Percentiles rank a stretch among this genome's conserved stretches.
Evolutionary conservation across 2,888 invertebrate genomes (phyloP).

Genomic region (Drosophila trichaetosa): DNA sequence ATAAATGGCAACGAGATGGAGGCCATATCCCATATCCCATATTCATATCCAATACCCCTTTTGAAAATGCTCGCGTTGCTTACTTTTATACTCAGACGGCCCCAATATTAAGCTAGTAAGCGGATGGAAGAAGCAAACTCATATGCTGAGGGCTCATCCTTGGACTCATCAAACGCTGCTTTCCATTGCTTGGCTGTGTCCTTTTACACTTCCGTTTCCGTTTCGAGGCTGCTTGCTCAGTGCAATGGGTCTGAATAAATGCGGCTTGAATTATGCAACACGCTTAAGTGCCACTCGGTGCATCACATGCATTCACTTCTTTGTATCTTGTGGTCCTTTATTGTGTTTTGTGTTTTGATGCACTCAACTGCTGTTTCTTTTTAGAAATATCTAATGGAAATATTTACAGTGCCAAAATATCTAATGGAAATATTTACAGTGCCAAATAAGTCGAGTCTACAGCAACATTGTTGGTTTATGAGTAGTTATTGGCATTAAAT

Average conservation of each 20-base stretch:
- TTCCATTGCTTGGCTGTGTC: slow-evolving; percentile 32
- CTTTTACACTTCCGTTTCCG: slow-evolving; percentile 66
- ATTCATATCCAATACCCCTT: slow-evolving; percentile 11
- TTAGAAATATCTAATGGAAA: slow-evolving; percentile 31
- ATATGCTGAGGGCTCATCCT: slow-evolving; percentile 15
- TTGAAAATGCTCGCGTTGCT: slow-evolving; percentile 10
- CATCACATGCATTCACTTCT: slow-evolving; percentile 29
- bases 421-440: slow-evolving; percentile 25
- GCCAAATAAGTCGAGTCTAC: background rate
- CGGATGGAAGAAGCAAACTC: slow-evolving; percentile 20
- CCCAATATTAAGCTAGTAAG: slow-evolving; percentile 50
- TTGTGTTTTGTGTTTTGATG: background rate
- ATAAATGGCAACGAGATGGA: slow-evolving; percentile 16
- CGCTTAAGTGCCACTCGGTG: slow-evolving; percentile 69
- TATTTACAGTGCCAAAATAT: slow-evolving; percentile 1
- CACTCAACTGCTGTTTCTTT: slow-evolving; percentile 31
- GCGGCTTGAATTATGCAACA: slow-evolving; percentile 72
- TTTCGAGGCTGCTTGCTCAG: slow-evolving; percentile 36
- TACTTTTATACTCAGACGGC: slow-evolving; percentile 33
- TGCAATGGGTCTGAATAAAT: slow-evolving; percentile 72
- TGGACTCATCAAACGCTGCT: slow-evolving; percentile 39
- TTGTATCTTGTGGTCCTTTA: slow-evolving; percentile 2
- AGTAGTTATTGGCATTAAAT: background rate
- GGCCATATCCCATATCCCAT: slow-evolving; percentile 17
- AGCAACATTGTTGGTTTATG: background rate